Evolutionary conservation across 2,113 vertebrate genomes (phyloP).

Genomic region (Cyrtonyx montezumae): DNA sequence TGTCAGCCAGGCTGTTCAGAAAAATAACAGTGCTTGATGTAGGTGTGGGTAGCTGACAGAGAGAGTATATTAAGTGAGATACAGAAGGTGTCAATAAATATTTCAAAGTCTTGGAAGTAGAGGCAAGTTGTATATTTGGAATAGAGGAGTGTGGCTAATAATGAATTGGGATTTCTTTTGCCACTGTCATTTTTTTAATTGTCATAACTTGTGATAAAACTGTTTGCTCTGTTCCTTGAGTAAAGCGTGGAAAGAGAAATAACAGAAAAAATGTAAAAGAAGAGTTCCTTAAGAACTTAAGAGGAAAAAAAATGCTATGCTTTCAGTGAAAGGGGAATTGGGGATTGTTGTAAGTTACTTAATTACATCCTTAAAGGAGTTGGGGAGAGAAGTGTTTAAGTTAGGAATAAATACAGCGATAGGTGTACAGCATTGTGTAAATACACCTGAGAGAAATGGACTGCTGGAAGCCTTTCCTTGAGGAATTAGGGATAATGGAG

Average conservation of each 20-base stretch:
- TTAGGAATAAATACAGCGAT: not conserved
- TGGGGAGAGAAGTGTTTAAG: not conserved
- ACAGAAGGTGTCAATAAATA: not conserved
- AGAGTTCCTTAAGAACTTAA: not conserved
- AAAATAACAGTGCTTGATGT: not conserved
- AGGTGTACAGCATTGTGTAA: not conserved
- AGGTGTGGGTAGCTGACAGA: not conserved
- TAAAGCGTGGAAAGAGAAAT: not conserved
- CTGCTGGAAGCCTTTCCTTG: not conserved
- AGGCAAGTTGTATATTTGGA: not conserved
- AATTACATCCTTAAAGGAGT: not conserved
- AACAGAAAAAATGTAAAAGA: not conserved
- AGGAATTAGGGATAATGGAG: not conserved
- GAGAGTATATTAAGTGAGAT: not conserved
- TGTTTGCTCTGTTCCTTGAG: not conserved
- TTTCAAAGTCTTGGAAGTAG: not conserved
- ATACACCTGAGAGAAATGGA: not conserved
- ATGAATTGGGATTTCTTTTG: not conserved
- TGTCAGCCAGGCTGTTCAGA: not conserved
- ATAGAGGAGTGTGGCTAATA: not conserved
- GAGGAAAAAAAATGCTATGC: not conserved
- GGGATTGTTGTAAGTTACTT: not conserved
- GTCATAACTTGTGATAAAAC: not conserved
- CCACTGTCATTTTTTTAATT: not conserved
- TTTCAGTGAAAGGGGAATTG: not conserved